Conservation (phyloP, 1,140 invertebrate species). For the Drosophila lowei region DNA sequence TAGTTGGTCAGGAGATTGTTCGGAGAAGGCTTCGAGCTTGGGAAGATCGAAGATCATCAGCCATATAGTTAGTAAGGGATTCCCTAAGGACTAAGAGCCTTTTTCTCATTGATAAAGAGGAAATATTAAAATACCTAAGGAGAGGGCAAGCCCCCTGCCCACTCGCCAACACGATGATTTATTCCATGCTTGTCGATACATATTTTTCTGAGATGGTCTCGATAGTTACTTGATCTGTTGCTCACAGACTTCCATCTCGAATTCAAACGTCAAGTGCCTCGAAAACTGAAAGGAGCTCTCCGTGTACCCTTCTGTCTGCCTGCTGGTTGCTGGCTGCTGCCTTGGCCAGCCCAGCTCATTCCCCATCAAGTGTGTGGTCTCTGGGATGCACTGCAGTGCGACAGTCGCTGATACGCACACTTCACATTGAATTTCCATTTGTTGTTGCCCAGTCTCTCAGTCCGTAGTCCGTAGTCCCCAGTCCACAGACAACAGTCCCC, state of each 20-base stretch:
- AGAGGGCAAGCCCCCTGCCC: too few species aligned
- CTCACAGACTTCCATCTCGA: slow-evolving; percentile 50
- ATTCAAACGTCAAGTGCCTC: slow-evolving; percentile 55
- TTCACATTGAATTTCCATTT: slow-evolving; percentile 81
- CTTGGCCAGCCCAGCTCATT: slow-evolving; percentile 7
- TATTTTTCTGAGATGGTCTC: background rate
- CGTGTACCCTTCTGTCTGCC: slow-evolving; percentile 11
- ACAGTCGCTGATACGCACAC: slow-evolving; percentile 80
- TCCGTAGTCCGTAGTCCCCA: background rate
- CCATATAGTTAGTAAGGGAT: too few species aligned
- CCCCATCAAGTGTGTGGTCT: slow-evolving; percentile 70
- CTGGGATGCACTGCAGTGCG: slow-evolving; percentile 72
- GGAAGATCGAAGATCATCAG: background rate
- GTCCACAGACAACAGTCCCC: background rate
- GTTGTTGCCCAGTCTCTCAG: slow-evolving; percentile 35
- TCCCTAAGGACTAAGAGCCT: too few species aligned
- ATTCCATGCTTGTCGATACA: too few species aligned
- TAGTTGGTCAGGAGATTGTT: background rate
- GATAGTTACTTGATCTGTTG: slow-evolving; percentile 15
- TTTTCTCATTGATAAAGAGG: too few species aligned
- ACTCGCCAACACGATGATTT: too few species aligned
- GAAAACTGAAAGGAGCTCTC: slow-evolving; percentile 25
- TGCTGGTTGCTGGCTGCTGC: background rate
- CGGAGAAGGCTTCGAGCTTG: too few species aligned
- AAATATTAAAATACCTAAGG: too few species aligned